Conservation (phyloP, 1,140 invertebrate species). For the Sitobion miscanthi region DNA sequence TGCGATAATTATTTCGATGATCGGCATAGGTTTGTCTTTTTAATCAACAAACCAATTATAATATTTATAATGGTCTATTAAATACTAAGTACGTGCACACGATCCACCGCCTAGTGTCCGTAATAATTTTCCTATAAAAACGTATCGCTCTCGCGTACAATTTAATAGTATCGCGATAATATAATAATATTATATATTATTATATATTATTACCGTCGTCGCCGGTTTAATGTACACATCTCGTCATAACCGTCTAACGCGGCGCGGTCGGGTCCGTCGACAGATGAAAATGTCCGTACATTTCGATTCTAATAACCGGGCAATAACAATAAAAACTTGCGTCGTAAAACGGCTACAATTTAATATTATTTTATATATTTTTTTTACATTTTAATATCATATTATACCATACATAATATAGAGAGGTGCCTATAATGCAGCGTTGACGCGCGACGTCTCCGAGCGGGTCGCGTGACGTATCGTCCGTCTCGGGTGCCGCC, state of each 20-base stretch:
- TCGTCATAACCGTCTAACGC: neutral
- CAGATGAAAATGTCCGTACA: neutral
- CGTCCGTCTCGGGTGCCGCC: neutral
- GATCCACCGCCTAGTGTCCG: neutral
- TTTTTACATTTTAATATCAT: neutral
- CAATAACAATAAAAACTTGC: constrained; percentile 6
- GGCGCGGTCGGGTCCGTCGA: neutral
- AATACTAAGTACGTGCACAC: neutral
- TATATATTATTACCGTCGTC: neutral
- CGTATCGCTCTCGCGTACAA: neutral
- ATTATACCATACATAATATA: no score
- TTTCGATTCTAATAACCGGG: neutral
- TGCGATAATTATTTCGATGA: neutral
- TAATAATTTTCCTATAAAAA: neutral
- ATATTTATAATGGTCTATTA: neutral
- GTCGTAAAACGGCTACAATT: neutral
- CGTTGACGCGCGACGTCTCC: neutral
- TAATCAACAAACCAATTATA: neutral
- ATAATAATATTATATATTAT: neutral
- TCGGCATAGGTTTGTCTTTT: neutral
- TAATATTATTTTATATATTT: neutral
- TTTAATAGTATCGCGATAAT: neutral
- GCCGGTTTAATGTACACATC: neutral
- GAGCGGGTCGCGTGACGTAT: neutral
- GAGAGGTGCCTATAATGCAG: no score